Percentiles rank a stretch among this genome's conserved stretches.
phyloP scores from a whole-genome alignment of 2,797 vertebrate genomes.

The Peromyscus nudipes region DNA sequence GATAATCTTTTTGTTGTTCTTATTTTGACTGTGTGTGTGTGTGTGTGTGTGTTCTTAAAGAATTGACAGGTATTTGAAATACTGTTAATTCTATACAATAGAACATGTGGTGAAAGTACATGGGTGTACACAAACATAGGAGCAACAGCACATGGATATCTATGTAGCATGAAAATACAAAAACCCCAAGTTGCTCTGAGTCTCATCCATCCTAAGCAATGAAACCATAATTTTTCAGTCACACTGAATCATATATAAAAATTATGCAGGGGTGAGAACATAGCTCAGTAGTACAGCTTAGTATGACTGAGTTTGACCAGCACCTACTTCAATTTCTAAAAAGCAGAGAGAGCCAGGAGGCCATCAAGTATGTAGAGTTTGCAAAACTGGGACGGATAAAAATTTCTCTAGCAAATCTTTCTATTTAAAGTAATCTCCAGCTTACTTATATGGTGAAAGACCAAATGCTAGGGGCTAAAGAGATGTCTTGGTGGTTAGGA shows the following conservation, averaged over 20 bases:
- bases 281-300: background rate
- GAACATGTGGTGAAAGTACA: background rate
- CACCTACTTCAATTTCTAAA: background rate
- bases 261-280: background rate
- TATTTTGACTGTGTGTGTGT: background rate
- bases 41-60: background rate
- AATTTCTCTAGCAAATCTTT: background rate
- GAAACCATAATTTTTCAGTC: background rate
- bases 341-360: background rate
- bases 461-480: background rate
- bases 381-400: background rate
- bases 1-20: background rate
- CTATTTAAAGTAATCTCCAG: background rate
- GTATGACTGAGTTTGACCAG: background rate
- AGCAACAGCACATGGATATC: too few relatives aligned
- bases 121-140: too few relatives aligned
- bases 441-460: background rate
- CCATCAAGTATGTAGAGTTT: background rate
- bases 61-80: background rate
- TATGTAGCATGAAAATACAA: background rate
- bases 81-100: fast-evolving
- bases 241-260: background rate
- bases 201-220: background rate
- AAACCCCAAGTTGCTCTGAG: background rate
- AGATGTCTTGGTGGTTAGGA: background rate